Evolutionary conservation across 2,888 invertebrate species (phyloP).

Genomic region (Sphinx pinastri): DNA sequence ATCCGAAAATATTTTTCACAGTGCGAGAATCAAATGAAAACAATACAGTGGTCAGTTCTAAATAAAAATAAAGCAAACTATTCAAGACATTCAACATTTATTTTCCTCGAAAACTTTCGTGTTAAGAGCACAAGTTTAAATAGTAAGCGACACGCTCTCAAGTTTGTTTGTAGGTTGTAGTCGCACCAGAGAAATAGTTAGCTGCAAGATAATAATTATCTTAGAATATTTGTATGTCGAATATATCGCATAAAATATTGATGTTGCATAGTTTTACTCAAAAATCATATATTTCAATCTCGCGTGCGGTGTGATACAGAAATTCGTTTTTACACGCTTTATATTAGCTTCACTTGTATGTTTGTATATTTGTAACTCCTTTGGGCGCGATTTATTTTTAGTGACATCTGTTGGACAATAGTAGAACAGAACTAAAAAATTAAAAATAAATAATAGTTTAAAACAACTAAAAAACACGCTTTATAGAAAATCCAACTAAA

Average conservation of each 20-base stretch:
- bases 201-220: neutral
- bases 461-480: too few species aligned
- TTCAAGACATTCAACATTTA: constrained; percentile 12
- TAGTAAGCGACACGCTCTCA: neutral
- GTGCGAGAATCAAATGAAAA: neutral
- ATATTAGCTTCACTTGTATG: too few species aligned
- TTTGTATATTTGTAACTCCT: too few species aligned
- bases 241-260: neutral
- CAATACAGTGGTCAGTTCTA: neutral
- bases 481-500: too few species aligned
- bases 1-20: neutral
- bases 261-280: neutral
- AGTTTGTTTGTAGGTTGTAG: neutral
- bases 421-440: too few species aligned
- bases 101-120: constrained; percentile 7
- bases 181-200: neutral
- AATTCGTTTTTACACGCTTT: too few species aligned
- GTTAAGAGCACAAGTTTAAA: constrained; percentile 13
- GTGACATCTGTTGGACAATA: too few species aligned
- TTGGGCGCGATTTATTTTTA: too few species aligned
- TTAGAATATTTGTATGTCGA: neutral
- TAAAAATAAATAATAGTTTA: too few species aligned
- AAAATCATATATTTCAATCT: too few species aligned
- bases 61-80: neutral
- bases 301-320: too few species aligned